Base-by-base conservation (phyloP, 2,113 vertebrate genomes). In the Pangasianodon hypophthalmus region DNA sequence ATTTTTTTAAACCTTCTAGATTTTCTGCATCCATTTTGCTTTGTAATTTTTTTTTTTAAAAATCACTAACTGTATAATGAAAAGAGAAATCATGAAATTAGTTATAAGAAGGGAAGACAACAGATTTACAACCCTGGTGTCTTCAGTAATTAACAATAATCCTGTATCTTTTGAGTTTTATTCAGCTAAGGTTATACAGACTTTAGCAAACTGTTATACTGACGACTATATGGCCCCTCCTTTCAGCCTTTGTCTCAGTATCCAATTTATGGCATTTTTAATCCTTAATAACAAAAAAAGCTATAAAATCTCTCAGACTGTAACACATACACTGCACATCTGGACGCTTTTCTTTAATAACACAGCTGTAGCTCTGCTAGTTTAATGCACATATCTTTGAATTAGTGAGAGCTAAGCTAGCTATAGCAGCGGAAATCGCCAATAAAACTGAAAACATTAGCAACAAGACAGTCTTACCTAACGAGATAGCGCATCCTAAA, bases 381-480 rank as follows among this genome's bases (percentile, higher is more conserved):
- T 21, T 52, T 46, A 14, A 18, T 19, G 16, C n/a, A 60, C 6
- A 84, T 16, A 16, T 41, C 16, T 54, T 54, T 46, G 26, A 69
- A 64, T 84, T 32, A 77, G 19, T 24, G 6, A 37, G 29, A 54
- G 69, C 85, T 87, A 87, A 87, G 67, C n/a, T 86, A 86, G 29
- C 46, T 71, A 50, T 18, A 52, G 29, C 26, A 56, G 9, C 32
- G 3, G 16, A 82, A 83, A 58, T 52, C 8, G 0, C 14, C 4
- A 1, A 14, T 48, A 82, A 41, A 32, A 52, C 11, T 16, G 19
- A 88, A 18, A 48, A 18, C 14, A 6, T 67, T 64, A 69, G 21
- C 7, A 32, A 11, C 2, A 41, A 37, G 5, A 11, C 44, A 79
- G 1, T 4, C 86, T 79, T 73, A 88, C 87, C 87, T 52, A 46